phyloP scores from a whole-genome alignment of 2,113 vertebrate genomes.

The Theropithecus gelada region DNA sequence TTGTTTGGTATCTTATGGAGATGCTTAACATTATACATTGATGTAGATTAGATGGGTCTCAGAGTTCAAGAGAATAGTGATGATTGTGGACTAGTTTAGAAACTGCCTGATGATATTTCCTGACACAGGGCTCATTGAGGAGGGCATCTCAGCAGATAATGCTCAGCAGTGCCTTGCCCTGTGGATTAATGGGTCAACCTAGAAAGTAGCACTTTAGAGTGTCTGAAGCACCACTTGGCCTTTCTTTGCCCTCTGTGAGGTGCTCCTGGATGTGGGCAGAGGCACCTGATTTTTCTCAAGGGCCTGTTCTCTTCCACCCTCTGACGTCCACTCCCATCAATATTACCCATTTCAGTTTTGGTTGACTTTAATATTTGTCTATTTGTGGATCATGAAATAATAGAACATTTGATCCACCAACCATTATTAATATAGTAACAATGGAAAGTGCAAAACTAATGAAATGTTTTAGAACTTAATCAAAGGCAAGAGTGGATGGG shows the following conservation, averaged over 20 bases:
- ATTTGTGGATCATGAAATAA: background rate
- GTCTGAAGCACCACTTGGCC: constrained; percentile 70
- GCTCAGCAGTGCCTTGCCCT: constrained; percentile 64
- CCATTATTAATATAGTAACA: constrained; percentile 20
- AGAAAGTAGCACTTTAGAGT: constrained; percentile 65
- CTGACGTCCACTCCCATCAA: background rate
- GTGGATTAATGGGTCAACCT: constrained; percentile 60
- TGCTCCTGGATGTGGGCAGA: constrained; percentile 55
- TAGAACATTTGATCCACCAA: background rate
- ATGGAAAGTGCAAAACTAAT: background rate
- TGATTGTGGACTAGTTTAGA: constrained; percentile 77
- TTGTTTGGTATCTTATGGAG: constrained; percentile 21
- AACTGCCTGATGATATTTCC: constrained; percentile 74
- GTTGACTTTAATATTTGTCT: background rate
- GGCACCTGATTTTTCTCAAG: constrained; percentile 55
- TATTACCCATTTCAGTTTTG: background rate
- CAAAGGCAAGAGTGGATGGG: background rate
- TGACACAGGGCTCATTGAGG: constrained; percentile 71
- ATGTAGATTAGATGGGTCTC: constrained; percentile 42
- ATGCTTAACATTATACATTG: constrained; percentile 62
- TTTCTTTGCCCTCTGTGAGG: constrained; percentile 61
- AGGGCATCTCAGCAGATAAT: constrained; percentile 76
- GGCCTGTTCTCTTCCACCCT: background rate
- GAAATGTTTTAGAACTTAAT: constrained; percentile 38
- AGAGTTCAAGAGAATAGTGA: constrained; percentile 68